A percentile compares a stretch with the other conserved stretches of the same genome.
phyloP scores from a whole-genome alignment of 2,797 vertebrate genomes.

The Alcedo atthis region DNA sequence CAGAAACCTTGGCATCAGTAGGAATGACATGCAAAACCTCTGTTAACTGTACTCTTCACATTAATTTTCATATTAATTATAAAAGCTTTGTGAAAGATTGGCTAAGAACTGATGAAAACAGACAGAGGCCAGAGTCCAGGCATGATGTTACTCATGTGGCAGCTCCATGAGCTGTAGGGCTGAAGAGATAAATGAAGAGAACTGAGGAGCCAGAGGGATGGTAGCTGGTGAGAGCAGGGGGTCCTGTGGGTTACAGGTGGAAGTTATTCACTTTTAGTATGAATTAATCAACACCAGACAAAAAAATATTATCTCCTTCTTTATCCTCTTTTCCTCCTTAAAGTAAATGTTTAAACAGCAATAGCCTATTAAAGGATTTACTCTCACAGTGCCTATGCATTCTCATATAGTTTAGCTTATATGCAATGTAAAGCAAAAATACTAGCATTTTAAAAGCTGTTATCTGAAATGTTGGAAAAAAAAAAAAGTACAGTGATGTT shows the following conservation, averaged over 20 bases:
- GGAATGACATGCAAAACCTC: background rate
- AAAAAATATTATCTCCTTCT: background rate
- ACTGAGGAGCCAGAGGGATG: fast-evolving
- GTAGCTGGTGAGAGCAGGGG: background rate
- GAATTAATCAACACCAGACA: background rate
- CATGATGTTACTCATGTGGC: fast-evolving
- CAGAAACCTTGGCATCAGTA: background rate
- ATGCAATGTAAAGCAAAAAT: background rate
- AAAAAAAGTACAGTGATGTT: background rate
- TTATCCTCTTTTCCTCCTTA: background rate
- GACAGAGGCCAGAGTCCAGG: background rate
- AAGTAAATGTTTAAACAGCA: background rate
- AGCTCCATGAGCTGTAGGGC: fast-evolving
- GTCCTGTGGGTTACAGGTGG: background rate
- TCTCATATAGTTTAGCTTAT: background rate
- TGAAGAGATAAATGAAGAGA: background rate
- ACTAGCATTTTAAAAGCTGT: background rate
- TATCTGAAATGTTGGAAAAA: background rate
- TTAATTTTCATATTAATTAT: background rate
- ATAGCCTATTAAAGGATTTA: background rate
- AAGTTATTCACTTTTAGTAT: fast-evolving
- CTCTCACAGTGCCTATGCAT: background rate
- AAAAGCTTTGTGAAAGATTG: background rate
- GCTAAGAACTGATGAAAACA: background rate
- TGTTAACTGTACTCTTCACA: background rate